Percentiles rank a stretch among this genome's conserved stretches.
These are phyloP conservation scores for Thumatha senex DNA, from an alignment of 2,888 invertebrate species.

Conservation along the genomic window DNA sequence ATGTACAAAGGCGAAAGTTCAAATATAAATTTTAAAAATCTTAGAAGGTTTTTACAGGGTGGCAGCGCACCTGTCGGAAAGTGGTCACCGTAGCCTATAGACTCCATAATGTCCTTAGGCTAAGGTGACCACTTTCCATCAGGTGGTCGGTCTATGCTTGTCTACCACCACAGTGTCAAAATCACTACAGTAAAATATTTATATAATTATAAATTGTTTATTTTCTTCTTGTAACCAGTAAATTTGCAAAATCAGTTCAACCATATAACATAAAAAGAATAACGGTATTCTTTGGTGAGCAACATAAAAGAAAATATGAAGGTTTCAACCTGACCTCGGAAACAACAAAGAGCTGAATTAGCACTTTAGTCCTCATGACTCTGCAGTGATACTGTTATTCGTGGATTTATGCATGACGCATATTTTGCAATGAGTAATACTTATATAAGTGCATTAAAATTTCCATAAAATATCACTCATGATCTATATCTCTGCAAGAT, in stretches of 20 bases:
- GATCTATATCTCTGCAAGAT: not conserved
- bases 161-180: no score
- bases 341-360: conserved; percentile 16
- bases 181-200: no score
- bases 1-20: no score
- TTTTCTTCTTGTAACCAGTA: not conserved
- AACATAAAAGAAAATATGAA: conserved; percentile 10
- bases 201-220: not conserved
- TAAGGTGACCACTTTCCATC: no score
- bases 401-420: conserved; percentile 1
- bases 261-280: no score
- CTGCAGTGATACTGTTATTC: not conserved
- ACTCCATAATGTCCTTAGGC: no score
- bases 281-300: conserved; percentile 22
- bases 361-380: conserved; percentile 5
- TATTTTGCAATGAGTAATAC: not conserved
- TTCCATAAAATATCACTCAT: not conserved
- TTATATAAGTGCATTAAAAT: not conserved
- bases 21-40: no score
- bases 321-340: conserved; percentile 11
- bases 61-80: no score
- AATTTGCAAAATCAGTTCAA: not conserved
- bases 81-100: no score
- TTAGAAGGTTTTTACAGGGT: no score
- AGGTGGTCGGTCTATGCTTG: no score